Evolutionary conservation across 2,888 invertebrate genomes (phyloP).

Genomic region (Platypus cylindrus): DNA sequence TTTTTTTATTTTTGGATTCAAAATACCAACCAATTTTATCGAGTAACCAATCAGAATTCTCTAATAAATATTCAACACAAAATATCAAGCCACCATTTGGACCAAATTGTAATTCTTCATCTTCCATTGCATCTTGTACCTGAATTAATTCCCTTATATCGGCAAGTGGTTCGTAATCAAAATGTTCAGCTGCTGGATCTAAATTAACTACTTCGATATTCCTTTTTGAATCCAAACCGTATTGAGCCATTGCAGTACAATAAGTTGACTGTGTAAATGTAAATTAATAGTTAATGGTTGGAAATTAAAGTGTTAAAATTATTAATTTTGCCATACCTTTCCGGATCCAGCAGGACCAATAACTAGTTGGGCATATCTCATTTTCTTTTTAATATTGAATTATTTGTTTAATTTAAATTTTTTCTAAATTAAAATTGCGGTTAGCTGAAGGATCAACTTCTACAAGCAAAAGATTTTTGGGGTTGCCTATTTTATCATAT

Average conservation of each 20-base stretch:
- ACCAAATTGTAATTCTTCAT: constrained; percentile 83
- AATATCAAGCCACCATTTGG: constrained; percentile 92
- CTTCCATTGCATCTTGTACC: constrained; percentile 94
- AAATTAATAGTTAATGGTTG: constrained; percentile 1
- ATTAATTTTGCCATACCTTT: constrained; percentile 50
- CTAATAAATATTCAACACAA: constrained; percentile 85
- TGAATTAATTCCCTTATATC: constrained; percentile 85
- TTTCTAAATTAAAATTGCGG: too few relatives aligned
- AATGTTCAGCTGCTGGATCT: constrained; percentile 64
- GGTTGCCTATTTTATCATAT: too few relatives aligned
- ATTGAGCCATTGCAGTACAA: constrained; percentile 76
- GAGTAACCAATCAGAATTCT: constrained; percentile 87
- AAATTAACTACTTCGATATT: constrained; percentile 41
- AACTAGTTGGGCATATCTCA: constrained; percentile 87
- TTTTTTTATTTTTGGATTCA: background rate
- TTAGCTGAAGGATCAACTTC: too few relatives aligned
- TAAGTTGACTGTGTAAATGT: constrained; percentile 67
- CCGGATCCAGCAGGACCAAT: constrained; percentile 97
- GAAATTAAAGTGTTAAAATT: constrained; percentile 2
- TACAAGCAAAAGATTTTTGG: too few relatives aligned
- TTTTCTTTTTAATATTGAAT: background rate
- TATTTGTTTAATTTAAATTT: background rate
- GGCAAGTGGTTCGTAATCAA: constrained; percentile 77
- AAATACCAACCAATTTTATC: constrained; percentile 59
- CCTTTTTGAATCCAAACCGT: constrained; percentile 64